These are phyloP conservation scores for Cheirogaleus medius DNA, from an alignment of 2,113 vertebrate species.

Conservation along the genomic window DNA sequence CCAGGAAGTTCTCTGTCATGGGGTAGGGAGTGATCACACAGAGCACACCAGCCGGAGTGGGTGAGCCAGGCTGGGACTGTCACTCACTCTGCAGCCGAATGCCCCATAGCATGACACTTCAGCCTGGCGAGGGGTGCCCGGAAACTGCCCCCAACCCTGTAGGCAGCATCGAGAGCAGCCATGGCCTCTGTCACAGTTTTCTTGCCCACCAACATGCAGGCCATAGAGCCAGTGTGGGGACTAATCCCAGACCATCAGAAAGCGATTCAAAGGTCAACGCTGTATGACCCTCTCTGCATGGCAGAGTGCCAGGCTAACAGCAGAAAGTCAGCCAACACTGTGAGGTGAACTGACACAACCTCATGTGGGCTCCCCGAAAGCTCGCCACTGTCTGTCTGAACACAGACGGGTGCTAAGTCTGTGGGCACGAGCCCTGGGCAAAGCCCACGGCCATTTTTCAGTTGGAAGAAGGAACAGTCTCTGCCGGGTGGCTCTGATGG, in stretches of 20 bases:
- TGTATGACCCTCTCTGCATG: not conserved
- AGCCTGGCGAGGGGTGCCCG: not conserved
- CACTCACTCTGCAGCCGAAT: not conserved
- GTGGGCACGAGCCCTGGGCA: not conserved
- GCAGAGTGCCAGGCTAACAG: not conserved
- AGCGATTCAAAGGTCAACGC: not conserved
- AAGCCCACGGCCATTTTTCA: not conserved
- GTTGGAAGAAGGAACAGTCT: not conserved
- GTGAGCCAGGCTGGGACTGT: not conserved
- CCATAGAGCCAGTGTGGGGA: not conserved
- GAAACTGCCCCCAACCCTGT: not conserved
- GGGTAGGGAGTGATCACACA: not conserved
- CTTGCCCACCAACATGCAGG: not conserved
- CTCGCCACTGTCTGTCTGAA: not conserved
- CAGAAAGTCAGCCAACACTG: not conserved
- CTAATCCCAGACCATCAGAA: not conserved
- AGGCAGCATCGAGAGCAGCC: not conserved
- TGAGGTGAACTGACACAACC: not conserved
- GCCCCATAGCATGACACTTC: not conserved
- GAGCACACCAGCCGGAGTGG: not conserved
- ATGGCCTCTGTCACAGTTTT: not conserved
- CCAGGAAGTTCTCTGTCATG: not conserved
- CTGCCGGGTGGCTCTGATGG: fast-evolving
- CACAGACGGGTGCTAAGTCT: fast-evolving
- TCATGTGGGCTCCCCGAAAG: not conserved